Evolutionary conservation across 2,113 vertebrate species (phyloP).

Genomic region (Sphaerodactylus townsendi): DNA sequence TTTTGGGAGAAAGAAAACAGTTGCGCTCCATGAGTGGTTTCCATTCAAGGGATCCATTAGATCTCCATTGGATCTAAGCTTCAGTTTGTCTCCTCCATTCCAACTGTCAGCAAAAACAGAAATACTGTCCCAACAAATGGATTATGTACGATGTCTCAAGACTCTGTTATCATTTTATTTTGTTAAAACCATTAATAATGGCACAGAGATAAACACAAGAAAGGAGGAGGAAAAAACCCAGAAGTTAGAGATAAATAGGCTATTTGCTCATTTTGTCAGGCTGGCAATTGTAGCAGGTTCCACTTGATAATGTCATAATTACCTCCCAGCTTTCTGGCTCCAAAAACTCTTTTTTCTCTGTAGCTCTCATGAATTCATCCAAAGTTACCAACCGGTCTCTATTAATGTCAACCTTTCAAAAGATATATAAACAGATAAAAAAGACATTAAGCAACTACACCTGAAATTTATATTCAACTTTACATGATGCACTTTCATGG

Average conservation of each 20-base stretch:
- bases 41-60: no score
- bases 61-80: no score
- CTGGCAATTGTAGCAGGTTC: conserved; percentile 8
- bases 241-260: conserved; percentile 28
- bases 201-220: conserved; percentile 1
- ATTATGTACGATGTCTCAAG: conserved; percentile 10
- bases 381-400: conserved; percentile 91
- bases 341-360: conserved; percentile 93
- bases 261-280: conserved; percentile 20
- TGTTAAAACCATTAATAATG: background rate
- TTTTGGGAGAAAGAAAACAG: no score
- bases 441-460: background rate
- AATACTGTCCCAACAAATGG: conserved; percentile 25
- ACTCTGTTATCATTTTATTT: conserved; percentile 1
- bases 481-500: background rate
- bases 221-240: background rate
- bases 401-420: conserved; percentile 87
- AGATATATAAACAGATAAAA: conserved; percentile 30
- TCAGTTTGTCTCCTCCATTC: conserved; percentile 1
- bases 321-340: conserved; percentile 99
- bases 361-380: conserved; percentile 91
- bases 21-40: no score
- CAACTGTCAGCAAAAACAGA: conserved; percentile 16
- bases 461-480: background rate
- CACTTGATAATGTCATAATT: conserved; percentile 43